Conservation (phyloP, 1,140 invertebrate species). For the Armadillidium nasatum region DNA sequence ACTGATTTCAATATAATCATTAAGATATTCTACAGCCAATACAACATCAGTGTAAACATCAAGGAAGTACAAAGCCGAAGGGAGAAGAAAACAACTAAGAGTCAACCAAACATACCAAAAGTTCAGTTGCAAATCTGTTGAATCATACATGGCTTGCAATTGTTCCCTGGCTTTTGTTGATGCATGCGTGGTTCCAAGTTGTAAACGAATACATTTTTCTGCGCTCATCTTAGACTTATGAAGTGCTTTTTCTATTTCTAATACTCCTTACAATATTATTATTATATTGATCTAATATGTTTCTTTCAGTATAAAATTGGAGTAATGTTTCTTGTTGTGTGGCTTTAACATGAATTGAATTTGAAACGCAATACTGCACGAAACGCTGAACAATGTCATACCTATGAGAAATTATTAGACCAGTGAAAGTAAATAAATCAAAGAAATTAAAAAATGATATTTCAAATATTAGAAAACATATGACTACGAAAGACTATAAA, state of each 20-base stretch:
- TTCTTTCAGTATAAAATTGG: background rate
- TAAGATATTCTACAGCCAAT: background rate
- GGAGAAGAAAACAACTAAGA: background rate
- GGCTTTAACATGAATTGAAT: background rate
- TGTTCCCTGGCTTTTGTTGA: background rate
- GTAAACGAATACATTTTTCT: background rate
- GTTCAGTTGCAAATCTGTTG: background rate
- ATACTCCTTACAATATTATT: background rate
- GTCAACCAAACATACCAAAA: background rate
- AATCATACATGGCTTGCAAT: background rate
- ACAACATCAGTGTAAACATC: slow-evolving; percentile 4
- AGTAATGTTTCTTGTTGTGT: background rate
- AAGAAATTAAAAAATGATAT: too few relatives aligned
- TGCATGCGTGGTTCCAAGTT: background rate
- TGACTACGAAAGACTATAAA: too few relatives aligned
- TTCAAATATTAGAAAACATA: too few relatives aligned
- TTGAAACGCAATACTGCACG: background rate
- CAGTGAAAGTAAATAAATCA: too few relatives aligned
- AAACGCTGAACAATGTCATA: background rate
- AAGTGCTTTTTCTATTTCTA: background rate
- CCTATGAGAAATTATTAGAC: background rate
- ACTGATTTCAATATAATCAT: background rate
- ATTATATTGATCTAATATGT: background rate
- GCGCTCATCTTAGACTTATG: background rate
- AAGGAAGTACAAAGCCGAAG: background rate